Base-by-base conservation (phyloP, 1,140 invertebrate species). In the Proctacanthus coquilletti region DNA sequence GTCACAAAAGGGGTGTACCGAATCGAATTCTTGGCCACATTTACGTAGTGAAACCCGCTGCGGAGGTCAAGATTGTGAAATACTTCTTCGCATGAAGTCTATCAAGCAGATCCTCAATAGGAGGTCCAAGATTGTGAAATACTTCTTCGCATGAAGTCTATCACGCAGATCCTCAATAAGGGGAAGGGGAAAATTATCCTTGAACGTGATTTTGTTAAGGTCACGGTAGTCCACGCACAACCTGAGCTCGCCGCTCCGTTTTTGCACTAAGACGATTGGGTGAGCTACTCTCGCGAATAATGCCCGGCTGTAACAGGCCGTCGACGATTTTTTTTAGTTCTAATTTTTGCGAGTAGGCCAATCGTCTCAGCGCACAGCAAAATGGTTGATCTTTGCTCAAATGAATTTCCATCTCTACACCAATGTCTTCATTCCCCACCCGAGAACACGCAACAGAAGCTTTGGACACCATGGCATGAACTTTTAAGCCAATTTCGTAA, bases 161-260 rank as follows among this genome's bases (percentile, higher is more conserved):
- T 63, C 48, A 3, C 69, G 45, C 5, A 56, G 38, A 14, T 64
- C 61, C 23, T 66, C 61, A n/a, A 48, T 46, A n/a, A 46, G 18
- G 6, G 44, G 42, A 15, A 48, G 14, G 2, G 45, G 45, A 35
- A 39, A 44, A 21, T 40, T 39, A 25, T 46, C 36, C 10, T 32
- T 36, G n/a, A 36, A 3, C 9, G 40, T 35, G 5, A 44, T 34
- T 34, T 46, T 44, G 34, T 46, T 48, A 17, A 45, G 31, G 21
- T 15, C 5, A 18, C 42, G 25, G 34, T 40, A 48, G 25, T 48
- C 46, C n/a, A 46, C 38, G 21, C 40, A 42, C 40, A 46, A 42
- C 19, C 46, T 34, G 4, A 36, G n/a, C 15, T 44, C 34, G 3
- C 38, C 40, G 2, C 17, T 39, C 27, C 42, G 43, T 32, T 45